Base-by-base conservation (phyloP, 2,797 vertebrate species). In the Apodemus agrarius region DNA sequence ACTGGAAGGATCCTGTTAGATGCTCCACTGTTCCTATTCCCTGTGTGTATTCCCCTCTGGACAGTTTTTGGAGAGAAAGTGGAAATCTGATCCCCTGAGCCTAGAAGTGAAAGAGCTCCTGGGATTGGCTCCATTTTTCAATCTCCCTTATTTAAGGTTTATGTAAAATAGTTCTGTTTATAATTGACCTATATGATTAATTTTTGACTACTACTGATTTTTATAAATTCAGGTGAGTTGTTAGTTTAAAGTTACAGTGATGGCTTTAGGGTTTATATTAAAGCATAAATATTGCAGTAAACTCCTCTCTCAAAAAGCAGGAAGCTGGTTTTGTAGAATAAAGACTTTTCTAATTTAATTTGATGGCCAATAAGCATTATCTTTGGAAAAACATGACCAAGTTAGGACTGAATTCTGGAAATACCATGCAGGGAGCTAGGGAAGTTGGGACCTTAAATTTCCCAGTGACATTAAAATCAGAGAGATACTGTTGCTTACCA, bases 171-270 rank as follows among this genome's bases (percentile, higher is more conserved):
- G 11, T 52, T 94, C 12, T 40, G 31, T 75, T 95, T 24, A 84
- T 86, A 96, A 78, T 4, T 69, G 37, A 82, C 3, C 40, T 40
- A 54, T 82, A 54, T 3, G 4, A 40, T 93, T 94, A 90, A 59
- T 86, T 95, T 31, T 86, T 26, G 82, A 65, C 75, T 79, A 75
- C 10, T 69, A 96, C 31, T 67, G 69, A 85, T 3, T 67, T 83
- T 63, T 87, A 22, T 93, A 74, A 93, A 80, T 91, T 92, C 79
- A 84, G 82, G 65, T n/a, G 54, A 91, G 83, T 72, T 87, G 2
- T 93, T 85, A 90, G 16, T 61, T 94, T 91, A 86, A 93, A 92
- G 21, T 6, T 82, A 95, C 7, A 78, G 34, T 14, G 92, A 89
- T 7, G 86, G 22, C 24, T 93, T 65, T 88, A 93, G 75, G 76